These are phyloP conservation scores for Sciurus niger DNA, from an alignment of 2,113 vertebrate species.

Conservation along the genomic window DNA sequence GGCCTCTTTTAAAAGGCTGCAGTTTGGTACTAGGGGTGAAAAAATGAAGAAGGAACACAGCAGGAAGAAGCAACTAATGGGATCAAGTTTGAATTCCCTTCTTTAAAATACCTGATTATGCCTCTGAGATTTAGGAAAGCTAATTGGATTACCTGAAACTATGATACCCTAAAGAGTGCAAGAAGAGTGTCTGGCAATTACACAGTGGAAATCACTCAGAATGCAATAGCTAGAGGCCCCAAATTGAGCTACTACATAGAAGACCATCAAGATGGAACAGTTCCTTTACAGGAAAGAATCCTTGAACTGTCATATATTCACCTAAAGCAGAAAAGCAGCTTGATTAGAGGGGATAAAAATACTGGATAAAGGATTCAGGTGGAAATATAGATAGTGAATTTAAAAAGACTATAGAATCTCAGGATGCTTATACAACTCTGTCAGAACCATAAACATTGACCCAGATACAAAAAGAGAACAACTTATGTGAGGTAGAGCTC, in stretches of 20 bases:
- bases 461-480: conserved; percentile 60
- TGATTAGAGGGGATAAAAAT: conserved; percentile 44
- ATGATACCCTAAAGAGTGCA: conserved; percentile 39
- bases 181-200: conserved; percentile 56
- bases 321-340: conserved; percentile 20
- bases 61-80: conserved; percentile 24
- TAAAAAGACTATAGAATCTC: conserved; percentile 63
- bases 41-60: conserved; percentile 42
- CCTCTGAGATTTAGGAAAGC: conserved; percentile 40
- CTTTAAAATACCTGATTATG: conserved; percentile 53
- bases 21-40: neutral
- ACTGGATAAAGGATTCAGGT: conserved; percentile 51
- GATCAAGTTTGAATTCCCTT: conserved; percentile 46
- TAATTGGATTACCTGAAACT: conserved; percentile 64
- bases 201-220: conserved; percentile 50
- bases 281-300: conserved; percentile 44
- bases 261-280: neutral
- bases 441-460: conserved; percentile 74
- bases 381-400: conserved; percentile 26
- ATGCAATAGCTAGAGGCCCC: conserved; percentile 17
- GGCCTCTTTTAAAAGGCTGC: conserved; percentile 16
- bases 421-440: conserved; percentile 41
- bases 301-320: neutral
- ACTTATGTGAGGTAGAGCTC: conserved; percentile 46
- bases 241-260: conserved; percentile 10